Evolutionary conservation across 2,113 vertebrate species (phyloP).

Genomic region (Chauna torquata): DNA sequence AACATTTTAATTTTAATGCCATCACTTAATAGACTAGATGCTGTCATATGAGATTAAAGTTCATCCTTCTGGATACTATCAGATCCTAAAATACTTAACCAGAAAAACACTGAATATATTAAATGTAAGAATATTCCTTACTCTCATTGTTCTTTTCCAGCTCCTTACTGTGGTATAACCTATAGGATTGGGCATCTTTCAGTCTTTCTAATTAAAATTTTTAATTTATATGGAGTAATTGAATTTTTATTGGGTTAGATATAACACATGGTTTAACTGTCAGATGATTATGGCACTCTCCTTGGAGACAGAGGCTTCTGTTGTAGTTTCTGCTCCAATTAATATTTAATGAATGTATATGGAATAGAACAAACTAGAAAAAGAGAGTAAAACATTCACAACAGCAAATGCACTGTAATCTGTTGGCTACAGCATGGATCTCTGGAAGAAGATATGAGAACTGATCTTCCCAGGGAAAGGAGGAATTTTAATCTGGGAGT

Average conservation of each 20-base stretch:
- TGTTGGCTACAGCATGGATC: background rate
- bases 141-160: background rate
- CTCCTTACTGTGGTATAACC: background rate
- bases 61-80: background rate
- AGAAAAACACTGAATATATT: background rate
- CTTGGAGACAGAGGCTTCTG: background rate
- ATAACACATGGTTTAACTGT: background rate
- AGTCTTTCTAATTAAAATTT: background rate
- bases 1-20: background rate
- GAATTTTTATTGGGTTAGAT: background rate
- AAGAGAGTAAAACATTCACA: background rate
- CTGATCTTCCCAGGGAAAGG: background rate
- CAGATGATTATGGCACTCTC: background rate
- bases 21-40: background rate
- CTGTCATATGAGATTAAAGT: background rate
- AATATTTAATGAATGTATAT: background rate
- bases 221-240: background rate
- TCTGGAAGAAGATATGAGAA: background rate
- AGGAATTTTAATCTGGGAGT: background rate
- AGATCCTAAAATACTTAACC: background rate
- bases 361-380: background rate
- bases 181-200: background rate
- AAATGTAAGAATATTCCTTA: background rate
- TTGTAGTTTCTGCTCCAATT: background rate
- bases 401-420: background rate